phyloP scores from a whole-genome alignment of 2,888 invertebrate genomes.

The Papilio protenor region DNA sequence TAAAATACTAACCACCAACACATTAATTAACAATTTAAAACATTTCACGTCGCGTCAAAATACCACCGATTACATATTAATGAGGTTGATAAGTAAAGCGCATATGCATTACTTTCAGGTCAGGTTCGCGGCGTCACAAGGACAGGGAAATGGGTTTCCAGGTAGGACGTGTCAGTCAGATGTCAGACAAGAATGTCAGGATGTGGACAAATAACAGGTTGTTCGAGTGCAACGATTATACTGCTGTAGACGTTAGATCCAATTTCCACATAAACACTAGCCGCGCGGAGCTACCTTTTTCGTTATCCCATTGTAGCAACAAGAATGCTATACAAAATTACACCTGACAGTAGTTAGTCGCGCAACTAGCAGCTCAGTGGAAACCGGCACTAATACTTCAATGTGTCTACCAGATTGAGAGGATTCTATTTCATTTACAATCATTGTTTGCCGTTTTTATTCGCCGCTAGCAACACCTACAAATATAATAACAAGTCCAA shows the following conservation, averaged over 20 bases:
- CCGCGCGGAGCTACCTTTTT: too few relatives aligned
- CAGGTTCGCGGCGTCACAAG: conserved; percentile 34
- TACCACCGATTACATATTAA: background rate
- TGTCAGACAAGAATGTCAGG: background rate
- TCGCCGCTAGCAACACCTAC: background rate
- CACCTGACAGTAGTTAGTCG: too few relatives aligned
- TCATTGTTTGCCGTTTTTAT: background rate
- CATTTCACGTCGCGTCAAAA: background rate
- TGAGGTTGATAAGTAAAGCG: conserved; percentile 18
- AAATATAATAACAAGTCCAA: background rate
- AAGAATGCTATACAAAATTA: too few relatives aligned
- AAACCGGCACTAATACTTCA: background rate
- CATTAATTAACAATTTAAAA: background rate
- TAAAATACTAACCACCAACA: background rate
- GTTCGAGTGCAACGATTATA: background rate
- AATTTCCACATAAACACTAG: background rate
- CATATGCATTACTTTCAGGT: conserved; percentile 24
- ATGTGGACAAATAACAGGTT: background rate
- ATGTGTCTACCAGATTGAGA: background rate
- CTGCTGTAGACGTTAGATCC: background rate
- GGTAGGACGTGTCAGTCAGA: conserved; percentile 15
- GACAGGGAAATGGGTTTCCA: conserved; percentile 30
- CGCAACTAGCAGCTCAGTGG: too few relatives aligned
- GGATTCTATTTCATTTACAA: background rate
- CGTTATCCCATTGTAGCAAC: too few relatives aligned